These are phyloP conservation scores for Dioctria rufipes DNA, from an alignment of 2,888 invertebrate genomes.

Conservation along the genomic window DNA sequence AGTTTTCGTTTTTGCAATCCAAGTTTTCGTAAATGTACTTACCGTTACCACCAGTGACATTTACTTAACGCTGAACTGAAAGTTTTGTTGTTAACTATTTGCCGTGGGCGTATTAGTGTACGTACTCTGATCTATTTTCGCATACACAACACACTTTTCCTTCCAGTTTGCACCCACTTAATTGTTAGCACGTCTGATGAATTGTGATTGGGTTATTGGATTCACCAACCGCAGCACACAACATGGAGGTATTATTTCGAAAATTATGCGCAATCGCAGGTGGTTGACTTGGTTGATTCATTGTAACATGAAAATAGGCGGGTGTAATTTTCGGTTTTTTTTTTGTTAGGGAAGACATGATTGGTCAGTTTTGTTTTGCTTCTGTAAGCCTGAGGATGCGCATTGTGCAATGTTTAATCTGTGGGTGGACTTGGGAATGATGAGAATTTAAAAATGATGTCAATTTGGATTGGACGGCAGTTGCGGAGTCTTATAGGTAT, in stretches of 20 bases:
- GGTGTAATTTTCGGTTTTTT: background rate
- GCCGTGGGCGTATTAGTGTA: constrained; percentile 7
- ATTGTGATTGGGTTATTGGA: constrained; percentile 20
- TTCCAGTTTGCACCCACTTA: background rate
- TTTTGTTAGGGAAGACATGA: background rate
- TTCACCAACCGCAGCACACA: constrained; percentile 33
- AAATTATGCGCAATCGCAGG: constrained; percentile 41
- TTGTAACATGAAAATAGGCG: constrained; percentile 13
- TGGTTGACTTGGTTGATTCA: constrained; percentile 26
- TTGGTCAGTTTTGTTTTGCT: background rate
- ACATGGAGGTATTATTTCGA: constrained; percentile 24
- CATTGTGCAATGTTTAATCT: background rate
- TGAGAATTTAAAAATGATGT: background rate
- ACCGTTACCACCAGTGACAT: too few species aligned
- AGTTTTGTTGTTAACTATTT: constrained; percentile 24
- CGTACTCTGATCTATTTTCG: background rate
- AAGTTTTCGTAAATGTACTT: too few species aligned
- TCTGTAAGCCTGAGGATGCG: constrained; percentile 1
- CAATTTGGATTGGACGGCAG: background rate
- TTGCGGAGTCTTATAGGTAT: too few species aligned
- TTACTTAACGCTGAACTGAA: too few species aligned
- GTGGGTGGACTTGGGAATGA: background rate
- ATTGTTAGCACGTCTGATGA: background rate
- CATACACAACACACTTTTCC: background rate
- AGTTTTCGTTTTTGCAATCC: constrained; percentile 38